Evolutionary conservation across 1,140 invertebrate species (phyloP).

Genomic region (Colletes gigas): DNA sequence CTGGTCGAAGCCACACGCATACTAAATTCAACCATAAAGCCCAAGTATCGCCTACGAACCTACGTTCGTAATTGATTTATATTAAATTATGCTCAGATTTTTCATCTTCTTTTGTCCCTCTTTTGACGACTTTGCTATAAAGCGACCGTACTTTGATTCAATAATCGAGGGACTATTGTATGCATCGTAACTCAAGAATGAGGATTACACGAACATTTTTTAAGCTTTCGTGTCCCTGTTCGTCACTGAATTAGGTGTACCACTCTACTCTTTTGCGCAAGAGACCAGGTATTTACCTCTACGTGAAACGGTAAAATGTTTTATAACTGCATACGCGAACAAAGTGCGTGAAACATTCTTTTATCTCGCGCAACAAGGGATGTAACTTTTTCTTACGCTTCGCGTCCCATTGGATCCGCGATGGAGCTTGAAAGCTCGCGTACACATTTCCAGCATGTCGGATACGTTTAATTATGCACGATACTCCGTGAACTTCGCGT

Average conservation of each 20-base stretch:
- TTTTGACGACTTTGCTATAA: too few species aligned
- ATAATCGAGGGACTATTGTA: too few species aligned
- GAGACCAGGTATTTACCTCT: not conserved
- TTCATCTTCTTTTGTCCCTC: too few species aligned
- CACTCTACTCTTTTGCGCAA: too few species aligned
- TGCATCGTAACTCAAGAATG: too few species aligned
- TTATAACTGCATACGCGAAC: not conserved
- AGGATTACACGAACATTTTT: too few species aligned
- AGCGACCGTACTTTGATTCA: too few species aligned
- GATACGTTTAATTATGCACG: constrained; percentile 40
- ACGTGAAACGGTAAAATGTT: not conserved
- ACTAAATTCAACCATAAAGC: not conserved
- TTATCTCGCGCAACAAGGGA: not conserved
- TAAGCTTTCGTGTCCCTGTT: too few species aligned
- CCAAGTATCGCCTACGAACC: not conserved
- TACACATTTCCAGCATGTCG: not conserved
- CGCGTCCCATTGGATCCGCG: constrained; percentile 2
- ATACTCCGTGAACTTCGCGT: constrained; percentile 27
- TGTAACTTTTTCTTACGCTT: constrained; percentile 15
- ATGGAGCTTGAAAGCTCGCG: constrained; percentile 20
- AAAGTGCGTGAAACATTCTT: constrained; percentile 25
- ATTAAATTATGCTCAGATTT: too few species aligned
- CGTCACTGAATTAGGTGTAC: too few species aligned
- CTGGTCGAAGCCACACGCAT: constrained; percentile 15
- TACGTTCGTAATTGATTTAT: too few species aligned